Conservation (phyloP, 2,888 invertebrate species). For the Helleia helle region DNA sequence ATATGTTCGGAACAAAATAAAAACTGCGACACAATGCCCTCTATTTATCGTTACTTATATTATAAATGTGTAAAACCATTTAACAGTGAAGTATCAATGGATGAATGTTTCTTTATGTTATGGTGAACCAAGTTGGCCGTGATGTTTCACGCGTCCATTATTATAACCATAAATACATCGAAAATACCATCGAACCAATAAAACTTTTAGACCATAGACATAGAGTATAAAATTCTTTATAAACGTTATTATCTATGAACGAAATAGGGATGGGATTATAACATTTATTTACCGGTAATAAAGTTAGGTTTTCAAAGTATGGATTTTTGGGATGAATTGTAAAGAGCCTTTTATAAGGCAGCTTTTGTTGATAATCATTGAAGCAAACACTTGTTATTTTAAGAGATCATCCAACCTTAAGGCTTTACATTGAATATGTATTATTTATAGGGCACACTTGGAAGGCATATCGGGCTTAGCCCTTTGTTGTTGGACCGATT, state of each 20-base stretch:
- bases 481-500: slow-evolving; percentile 34
- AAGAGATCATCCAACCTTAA: slow-evolving; percentile 73
- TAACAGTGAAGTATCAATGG: slow-evolving; percentile 68
- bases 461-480: slow-evolving; percentile 59
- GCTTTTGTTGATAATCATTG: slow-evolving; percentile 73
- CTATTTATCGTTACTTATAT: slow-evolving; percentile 68
- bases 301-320: slow-evolving; percentile 17
- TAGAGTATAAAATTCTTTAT: slow-evolving; percentile 20
- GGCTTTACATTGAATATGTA: slow-evolving; percentile 64
- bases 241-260: neutral
- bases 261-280: slow-evolving; percentile 14
- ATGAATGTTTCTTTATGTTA: slow-evolving; percentile 64
- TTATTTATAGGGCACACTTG: slow-evolving; percentile 70
- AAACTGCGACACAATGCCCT: slow-evolving; percentile 48
- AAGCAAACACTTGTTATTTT: slow-evolving; percentile 76
- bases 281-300: slow-evolving; percentile 9
- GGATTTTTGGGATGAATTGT: no score
- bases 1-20: slow-evolving; percentile 56
- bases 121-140: slow-evolving; percentile 72
- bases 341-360: slow-evolving; percentile 63
- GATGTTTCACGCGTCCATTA: slow-evolving; percentile 69
- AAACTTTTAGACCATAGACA: slow-evolving; percentile 8
- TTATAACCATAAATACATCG: slow-evolving; percentile 36
- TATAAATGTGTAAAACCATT: slow-evolving; percentile 74
- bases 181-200: slow-evolving; percentile 22